Conservation (phyloP, 2,113 vertebrate genomes). For the Peromyscus maniculatus region DNA sequence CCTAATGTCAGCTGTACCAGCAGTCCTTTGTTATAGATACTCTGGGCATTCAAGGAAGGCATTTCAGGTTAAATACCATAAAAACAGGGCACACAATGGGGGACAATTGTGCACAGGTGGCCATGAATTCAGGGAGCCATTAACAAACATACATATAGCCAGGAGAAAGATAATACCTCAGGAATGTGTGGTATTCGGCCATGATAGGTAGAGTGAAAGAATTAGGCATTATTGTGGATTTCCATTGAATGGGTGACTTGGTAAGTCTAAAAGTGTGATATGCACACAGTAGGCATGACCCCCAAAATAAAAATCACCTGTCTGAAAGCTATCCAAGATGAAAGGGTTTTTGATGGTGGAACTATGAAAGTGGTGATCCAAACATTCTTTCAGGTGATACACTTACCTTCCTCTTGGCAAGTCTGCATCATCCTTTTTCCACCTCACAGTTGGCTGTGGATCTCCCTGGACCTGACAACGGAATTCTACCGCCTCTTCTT, state of each 20-base stretch:
- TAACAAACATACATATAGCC: background rate
- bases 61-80: rapidly evolving
- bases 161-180: background rate
- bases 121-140: background rate
- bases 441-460: slow-evolving; percentile 96
- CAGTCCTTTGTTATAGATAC: background rate
- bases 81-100: background rate
- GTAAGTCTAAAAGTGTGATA: background rate
- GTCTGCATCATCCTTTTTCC: slow-evolving; percentile 97
- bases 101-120: background rate
- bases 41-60: background rate
- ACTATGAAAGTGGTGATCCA: background rate
- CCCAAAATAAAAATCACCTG: background rate
- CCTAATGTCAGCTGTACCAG: no score
- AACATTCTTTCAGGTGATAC: rapidly evolving
- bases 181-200: background rate
- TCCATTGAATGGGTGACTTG: background rate
- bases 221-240: background rate
- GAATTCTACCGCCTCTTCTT: slow-evolving; percentile 97
- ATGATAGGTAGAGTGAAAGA: background rate
- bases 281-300: background rate
- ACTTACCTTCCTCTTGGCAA: slow-evolving; percentile 95
- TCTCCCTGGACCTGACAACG: slow-evolving; percentile 98
- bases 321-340: background rate
- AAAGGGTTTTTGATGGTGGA: background rate